These are phyloP conservation scores for Tenrec ecaudatus DNA, from an alignment of 2,113 vertebrate genomes.

Conservation along the genomic window DNA sequence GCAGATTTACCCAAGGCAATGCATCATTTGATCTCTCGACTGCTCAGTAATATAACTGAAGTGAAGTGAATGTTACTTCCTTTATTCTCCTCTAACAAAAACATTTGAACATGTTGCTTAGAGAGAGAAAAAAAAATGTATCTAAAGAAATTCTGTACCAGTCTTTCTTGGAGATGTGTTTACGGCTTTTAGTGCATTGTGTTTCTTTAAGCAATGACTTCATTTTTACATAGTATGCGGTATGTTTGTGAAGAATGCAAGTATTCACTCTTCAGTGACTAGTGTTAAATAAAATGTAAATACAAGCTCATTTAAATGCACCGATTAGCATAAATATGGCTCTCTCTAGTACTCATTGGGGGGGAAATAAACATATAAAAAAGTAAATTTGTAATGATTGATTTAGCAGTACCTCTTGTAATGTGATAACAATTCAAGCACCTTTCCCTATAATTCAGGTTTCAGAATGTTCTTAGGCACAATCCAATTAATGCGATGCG, in stretches of 20 bases:
- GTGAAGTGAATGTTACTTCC: neutral
- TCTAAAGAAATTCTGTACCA: constrained; percentile 12
- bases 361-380: constrained; percentile 79
- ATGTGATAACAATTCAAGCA: constrained; percentile 71
- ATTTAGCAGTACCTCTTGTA: constrained; percentile 72
- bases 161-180: neutral
- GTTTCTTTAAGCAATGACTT: constrained; percentile 72
- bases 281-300: constrained; percentile 74
- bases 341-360: constrained; percentile 71
- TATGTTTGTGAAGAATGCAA: constrained; percentile 63
- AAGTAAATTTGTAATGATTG: constrained; percentile 76
- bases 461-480: constrained; percentile 40
- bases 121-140: constrained; percentile 4
- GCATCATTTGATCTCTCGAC: neutral
- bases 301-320: constrained; percentile 77
- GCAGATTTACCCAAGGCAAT: too few species aligned
- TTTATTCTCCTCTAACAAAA: constrained; percentile 8
- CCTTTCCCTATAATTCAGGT: constrained; percentile 75
- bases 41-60: neutral
- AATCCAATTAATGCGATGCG: constrained; percentile 72
- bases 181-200: constrained; percentile 31
- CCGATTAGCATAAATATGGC: constrained; percentile 74
- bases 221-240: constrained; percentile 55
- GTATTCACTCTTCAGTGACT: constrained; percentile 76
- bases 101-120: constrained; percentile 23